These are phyloP conservation scores for Rotaria sp. DNA, from an alignment of 2,888 invertebrate genomes.

Conservation along the genomic window DNA sequence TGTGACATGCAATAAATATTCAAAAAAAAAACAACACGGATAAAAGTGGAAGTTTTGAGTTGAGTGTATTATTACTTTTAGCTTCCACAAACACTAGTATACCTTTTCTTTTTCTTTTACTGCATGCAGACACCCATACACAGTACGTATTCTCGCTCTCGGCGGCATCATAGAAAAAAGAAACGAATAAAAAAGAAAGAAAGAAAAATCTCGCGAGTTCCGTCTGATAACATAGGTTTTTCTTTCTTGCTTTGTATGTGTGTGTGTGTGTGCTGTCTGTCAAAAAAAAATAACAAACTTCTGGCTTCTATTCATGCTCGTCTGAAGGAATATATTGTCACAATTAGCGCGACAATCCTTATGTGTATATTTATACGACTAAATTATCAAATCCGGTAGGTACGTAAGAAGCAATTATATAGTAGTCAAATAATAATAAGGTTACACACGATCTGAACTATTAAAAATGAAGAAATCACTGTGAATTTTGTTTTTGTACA, in stretches of 20 bases:
- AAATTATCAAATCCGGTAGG: background rate
- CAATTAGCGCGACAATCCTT: background rate
- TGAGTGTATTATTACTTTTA: background rate
- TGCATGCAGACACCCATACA: background rate
- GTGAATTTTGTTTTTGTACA: background rate
- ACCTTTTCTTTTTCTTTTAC: background rate
- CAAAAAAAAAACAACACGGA: background rate
- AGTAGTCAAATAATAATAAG: background rate
- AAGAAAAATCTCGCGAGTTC: background rate
- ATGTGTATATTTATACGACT: background rate
- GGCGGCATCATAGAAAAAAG: background rate
- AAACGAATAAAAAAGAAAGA: background rate
- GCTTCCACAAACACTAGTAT: background rate
- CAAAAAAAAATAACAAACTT: conserved; percentile 17
- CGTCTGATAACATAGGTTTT: background rate
- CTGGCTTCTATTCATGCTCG: conserved; percentile 17
- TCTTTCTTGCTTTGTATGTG: background rate
- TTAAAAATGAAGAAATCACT: background rate
- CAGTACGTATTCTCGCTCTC: background rate
- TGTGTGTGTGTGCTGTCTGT: background rate
- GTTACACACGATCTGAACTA: background rate
- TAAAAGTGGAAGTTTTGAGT: background rate
- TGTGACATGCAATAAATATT: background rate
- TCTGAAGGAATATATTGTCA: background rate
- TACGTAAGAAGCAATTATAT: background rate